Evolutionary conservation across 2,888 invertebrate species (phyloP).

Genomic region (Tipula vernalis): DNA sequence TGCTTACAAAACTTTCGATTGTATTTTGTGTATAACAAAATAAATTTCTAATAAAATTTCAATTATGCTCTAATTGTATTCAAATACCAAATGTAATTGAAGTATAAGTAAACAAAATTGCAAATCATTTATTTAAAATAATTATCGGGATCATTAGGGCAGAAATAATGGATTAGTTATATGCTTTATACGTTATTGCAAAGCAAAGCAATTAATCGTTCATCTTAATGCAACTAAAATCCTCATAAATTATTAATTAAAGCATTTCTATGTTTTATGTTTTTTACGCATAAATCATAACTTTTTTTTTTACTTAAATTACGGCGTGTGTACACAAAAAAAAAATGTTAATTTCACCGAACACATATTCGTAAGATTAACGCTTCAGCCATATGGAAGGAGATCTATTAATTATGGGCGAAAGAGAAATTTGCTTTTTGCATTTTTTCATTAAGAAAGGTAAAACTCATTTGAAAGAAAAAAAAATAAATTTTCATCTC

Average conservation of each 20-base stretch:
- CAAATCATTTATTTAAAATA: not conserved
- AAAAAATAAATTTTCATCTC: not conserved
- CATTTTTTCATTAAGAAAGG: not conserved
- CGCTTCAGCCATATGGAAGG: not conserved
- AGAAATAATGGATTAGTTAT: not conserved
- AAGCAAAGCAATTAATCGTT: not conserved
- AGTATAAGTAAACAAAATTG: not conserved
- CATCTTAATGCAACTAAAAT: not conserved
- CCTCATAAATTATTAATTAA: not conserved
- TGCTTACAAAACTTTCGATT: not conserved
- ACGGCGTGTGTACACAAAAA: too few species aligned
- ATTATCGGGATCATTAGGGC: not conserved
- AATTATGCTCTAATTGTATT: not conserved
- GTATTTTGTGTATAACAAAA: not conserved
- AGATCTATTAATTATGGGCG: too few species aligned
- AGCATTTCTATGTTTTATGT: not conserved
- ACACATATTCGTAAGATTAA: not conserved
- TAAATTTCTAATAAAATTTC: not conserved
- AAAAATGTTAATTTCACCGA: not conserved
- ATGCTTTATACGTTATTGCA: not conserved
- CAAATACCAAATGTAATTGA: not conserved
- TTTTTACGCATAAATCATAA: not conserved
- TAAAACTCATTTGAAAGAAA: not conserved
- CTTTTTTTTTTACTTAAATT: not conserved
- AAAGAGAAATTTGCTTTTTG: not conserved